Evolutionary conservation across 53 echinoderm and acorn worm species (phyloP).

Genomic region (Echinometra lucunter): DNA sequence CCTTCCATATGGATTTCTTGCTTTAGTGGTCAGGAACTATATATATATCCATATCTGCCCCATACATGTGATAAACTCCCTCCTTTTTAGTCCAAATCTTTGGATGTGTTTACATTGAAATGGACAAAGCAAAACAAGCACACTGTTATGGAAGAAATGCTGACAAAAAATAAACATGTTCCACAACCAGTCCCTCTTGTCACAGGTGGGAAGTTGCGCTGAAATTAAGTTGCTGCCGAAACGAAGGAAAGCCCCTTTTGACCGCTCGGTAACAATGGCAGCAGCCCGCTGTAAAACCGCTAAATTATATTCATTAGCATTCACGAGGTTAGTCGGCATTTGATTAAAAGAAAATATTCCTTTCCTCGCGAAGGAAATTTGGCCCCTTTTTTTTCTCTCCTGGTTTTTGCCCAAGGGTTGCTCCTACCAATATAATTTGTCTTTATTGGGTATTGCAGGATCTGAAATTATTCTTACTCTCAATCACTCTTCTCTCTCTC

Average conservation of each 20-base stretch:
- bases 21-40: too few species aligned
- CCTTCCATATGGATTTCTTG: neutral
- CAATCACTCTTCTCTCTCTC: neutral
- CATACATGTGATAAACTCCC: neutral
- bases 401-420: neutral
- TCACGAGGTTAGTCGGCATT: neutral
- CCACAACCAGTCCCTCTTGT: neutral
- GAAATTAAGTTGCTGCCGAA: neutral
- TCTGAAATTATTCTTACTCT: neutral
- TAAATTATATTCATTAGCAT: slow-evolving; percentile 59
- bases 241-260: neutral
- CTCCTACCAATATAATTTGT: slow-evolving; percentile 31
- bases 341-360: slow-evolving; percentile 64
- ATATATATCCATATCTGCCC: too few species aligned
- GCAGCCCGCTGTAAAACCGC: neutral
- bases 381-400: slow-evolving; percentile 18
- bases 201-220: neutral
- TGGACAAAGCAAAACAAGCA: neutral
- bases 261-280: neutral
- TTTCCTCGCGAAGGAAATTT: slow-evolving; percentile 37
- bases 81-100: neutral
- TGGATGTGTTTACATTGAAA: neutral
- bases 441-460: neutral
- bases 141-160: neutral
- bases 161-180: neutral